Evolutionary conservation across 2,888 invertebrate species (phyloP), one percentile per base, ranked within the genome.

Genomic region (Euproctis similis): DNA sequence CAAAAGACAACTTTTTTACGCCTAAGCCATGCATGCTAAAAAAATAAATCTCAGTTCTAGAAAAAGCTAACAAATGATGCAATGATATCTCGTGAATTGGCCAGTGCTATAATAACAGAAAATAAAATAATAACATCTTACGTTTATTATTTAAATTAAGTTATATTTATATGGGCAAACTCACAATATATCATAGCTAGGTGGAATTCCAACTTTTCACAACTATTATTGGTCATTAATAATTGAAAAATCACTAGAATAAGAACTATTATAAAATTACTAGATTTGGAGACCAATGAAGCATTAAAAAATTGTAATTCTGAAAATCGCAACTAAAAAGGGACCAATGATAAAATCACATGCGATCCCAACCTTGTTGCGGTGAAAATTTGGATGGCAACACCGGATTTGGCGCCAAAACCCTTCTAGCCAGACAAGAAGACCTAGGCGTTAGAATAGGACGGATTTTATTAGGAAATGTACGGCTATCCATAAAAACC

Each of bases 321-420:
- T 6, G 6, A 4, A 4, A 14, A 14, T 8, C 45, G 60, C 58
- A 63, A 57, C 39, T 27, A 4, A 39, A 65, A 54, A 55, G 46
- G 51, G 54, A 60, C 50, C 42, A 42, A 56, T 42, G 42, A 61
- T 55, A 53, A 42, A 28, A 39, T 40, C 38, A 46, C 72, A 68
- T 76, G 75, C 75, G 56, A 59, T 51, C 56, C 81, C 67, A 71
- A 85, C 85, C 86, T 85, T 71, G 69, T 45, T 65, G 56, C 40
- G 75, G 65, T 34, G 74, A 58, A 54, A 85, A 85, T 75, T 87
- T 87, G 54, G 87, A 85, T 31, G 87, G 87, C 51, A 87, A 70
- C 32, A 86, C 71, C 30, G 86, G 78, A 26, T 62, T 62, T 45
- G 49, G 53, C 8, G 85, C 48, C 34, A 87, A 74, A 46, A 86